These are phyloP conservation scores for Neosalanx taihuensis DNA, from an alignment of 2,797 vertebrate species.

Conservation along the genomic window DNA sequence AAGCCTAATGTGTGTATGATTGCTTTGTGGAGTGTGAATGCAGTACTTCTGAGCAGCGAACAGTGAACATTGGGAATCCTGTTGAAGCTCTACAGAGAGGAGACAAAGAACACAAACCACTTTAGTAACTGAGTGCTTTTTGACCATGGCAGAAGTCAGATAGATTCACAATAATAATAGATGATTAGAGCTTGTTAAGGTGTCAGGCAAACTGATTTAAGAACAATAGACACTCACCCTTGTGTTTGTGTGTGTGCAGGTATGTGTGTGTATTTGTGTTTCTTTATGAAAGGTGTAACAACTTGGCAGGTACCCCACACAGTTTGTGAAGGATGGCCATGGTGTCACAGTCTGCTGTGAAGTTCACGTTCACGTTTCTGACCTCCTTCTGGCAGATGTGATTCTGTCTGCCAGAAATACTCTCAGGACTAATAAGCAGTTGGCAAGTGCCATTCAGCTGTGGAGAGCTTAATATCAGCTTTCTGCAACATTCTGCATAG, in stretches of 20 bases:
- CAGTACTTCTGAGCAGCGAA: conserved; percentile 12
- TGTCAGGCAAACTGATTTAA: conserved; percentile 55
- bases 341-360: conserved; percentile 8
- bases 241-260: conserved; percentile 12
- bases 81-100: conserved; percentile 19
- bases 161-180: conserved; percentile 48
- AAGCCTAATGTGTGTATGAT: conserved; percentile 40
- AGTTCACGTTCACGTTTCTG: conserved; percentile 26
- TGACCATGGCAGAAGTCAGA: conserved; percentile 43
- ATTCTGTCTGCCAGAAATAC: conserved; percentile 40
- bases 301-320: conserved; percentile 16
- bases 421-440: conserved; percentile 39
- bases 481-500: conserved; percentile 12
- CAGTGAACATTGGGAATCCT: conserved; percentile 39
- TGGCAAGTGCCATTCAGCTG: conserved; percentile 32
- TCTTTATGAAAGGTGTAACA: not conserved
- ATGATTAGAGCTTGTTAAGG: conserved; percentile 51
- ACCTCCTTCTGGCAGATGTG: conserved; percentile 40
- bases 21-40: conserved; percentile 30
- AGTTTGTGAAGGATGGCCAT: conserved; percentile 23
- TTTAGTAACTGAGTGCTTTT: conserved; percentile 54
- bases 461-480: conserved; percentile 26
- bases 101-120: conserved; percentile 30
- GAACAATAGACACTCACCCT: conserved; percentile 16
- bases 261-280: not conserved